Percentiles rank a stretch among this genome's conserved stretches.
Evolutionary conservation across 2,888 invertebrate genomes (phyloP).

Genomic region (Pollenia griseotomentosa): DNA sequence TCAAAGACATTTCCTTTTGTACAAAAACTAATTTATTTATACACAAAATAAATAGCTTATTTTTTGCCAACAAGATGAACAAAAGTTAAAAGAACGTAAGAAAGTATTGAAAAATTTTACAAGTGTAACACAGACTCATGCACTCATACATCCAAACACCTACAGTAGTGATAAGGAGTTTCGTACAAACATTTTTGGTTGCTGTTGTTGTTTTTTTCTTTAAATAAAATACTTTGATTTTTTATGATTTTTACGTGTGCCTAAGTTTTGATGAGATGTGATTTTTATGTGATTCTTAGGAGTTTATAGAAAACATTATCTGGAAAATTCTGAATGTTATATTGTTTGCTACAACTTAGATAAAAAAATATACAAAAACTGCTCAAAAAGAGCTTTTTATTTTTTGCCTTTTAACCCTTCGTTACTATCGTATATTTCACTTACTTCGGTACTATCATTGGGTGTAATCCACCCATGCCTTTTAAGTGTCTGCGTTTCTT

Average conservation of each 20-base stretch:
- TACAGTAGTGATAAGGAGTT: background rate
- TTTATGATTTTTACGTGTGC: conserved; percentile 74
- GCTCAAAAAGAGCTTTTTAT: too few species aligned
- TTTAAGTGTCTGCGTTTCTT: too few species aligned
- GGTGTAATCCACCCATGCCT: too few species aligned
- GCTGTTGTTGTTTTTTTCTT: background rate
- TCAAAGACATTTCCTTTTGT: background rate
- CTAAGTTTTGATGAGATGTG: conserved; percentile 56
- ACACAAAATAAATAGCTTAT: conserved; percentile 48
- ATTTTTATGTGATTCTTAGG: too few species aligned
- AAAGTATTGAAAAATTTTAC: conserved; percentile 31
- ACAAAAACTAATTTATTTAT: conserved; percentile 1
- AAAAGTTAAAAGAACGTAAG: background rate
- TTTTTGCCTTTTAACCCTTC: too few species aligned
- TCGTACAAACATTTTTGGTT: conserved; percentile 9
- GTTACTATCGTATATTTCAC: too few species aligned
- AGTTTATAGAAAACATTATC: too few species aligned
- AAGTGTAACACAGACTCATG: background rate
- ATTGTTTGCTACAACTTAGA: too few species aligned
- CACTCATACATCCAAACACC: background rate
- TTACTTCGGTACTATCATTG: too few species aligned
- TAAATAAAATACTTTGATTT: conserved; percentile 70
- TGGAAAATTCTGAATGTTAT: too few species aligned
- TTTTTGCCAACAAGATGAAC: conserved; percentile 1
- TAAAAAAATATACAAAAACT: too few species aligned